phyloP scores from a whole-genome alignment of 1,140 invertebrate genomes.

The Pararge aegeria region DNA sequence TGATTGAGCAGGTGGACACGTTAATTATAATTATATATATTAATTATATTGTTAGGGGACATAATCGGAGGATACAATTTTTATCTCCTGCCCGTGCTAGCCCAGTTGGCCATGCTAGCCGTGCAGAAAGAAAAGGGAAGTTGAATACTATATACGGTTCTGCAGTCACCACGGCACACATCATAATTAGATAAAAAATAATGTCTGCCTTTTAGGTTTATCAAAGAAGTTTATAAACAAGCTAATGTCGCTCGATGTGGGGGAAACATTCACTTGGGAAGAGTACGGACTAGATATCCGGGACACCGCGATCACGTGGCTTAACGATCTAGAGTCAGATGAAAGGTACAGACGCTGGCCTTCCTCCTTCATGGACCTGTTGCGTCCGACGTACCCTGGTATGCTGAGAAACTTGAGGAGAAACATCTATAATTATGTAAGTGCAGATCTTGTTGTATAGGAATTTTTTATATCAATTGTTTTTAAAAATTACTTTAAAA shows the following conservation, averaged over 20 bases:
- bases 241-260: slow-evolving; percentile 90
- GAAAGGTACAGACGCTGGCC: slow-evolving; percentile 93
- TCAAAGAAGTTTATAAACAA: slow-evolving; percentile 76
- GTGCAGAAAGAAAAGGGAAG: too few relatives aligned
- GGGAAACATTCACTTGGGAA: slow-evolving; percentile 77
- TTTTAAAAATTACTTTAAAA: too few relatives aligned
- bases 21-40: too few relatives aligned
- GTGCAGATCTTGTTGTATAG: slow-evolving; percentile 19
- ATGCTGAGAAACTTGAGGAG: slow-evolving; percentile 96
- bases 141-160: too few relatives aligned
- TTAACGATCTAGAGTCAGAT: slow-evolving; percentile 98
- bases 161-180: too few relatives aligned
- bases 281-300: slow-evolving; percentile 96
- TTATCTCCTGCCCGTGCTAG: too few relatives aligned
- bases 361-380: slow-evolving; percentile 90
- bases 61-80: too few relatives aligned
- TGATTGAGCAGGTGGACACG: too few relatives aligned
- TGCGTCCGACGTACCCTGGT: slow-evolving; percentile 97
- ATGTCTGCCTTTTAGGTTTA: slow-evolving; percentile 44
- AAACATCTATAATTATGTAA: slow-evolving; percentile 88
- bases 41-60: too few relatives aligned
- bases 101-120: too few relatives aligned
- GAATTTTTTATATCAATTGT: too few relatives aligned
- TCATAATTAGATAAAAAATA: too few relatives aligned
- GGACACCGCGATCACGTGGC: slow-evolving; percentile 94